These are phyloP conservation scores for Peromyscus eremicus DNA, from an alignment of 2,797 vertebrate genomes.

Conservation along the genomic window DNA sequence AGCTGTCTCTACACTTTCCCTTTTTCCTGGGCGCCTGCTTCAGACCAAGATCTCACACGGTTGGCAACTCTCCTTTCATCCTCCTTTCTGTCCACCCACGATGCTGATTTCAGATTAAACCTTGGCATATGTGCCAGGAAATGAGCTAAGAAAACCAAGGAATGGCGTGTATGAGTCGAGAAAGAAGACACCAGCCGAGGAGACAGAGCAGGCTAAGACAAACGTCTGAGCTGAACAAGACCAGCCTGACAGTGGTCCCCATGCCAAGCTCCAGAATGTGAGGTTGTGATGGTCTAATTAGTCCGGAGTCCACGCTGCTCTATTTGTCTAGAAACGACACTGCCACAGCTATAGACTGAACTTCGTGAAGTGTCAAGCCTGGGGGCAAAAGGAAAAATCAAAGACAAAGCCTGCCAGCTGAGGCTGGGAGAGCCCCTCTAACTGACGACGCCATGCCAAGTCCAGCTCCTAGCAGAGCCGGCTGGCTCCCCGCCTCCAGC, in stretches of 20 bases:
- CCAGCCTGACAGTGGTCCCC: not conserved
- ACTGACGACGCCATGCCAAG: not conserved
- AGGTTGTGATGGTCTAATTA: constrained; percentile 44
- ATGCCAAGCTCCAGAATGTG: not conserved
- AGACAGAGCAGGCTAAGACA: not conserved
- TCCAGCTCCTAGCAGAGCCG: not conserved
- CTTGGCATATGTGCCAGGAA: not conserved
- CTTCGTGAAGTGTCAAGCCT: constrained; percentile 56
- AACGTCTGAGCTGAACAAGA: not conserved
- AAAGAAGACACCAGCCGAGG: not conserved
- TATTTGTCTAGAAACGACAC: constrained; percentile 60
- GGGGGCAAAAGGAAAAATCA: constrained; percentile 43
- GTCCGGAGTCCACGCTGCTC: not conserved
- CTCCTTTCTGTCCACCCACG: not conserved
- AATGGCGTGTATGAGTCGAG: not conserved
- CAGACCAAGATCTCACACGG: not conserved
- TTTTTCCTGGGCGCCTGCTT: not conserved
- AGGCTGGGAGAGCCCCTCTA: not conserved
- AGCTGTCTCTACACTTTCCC: not conserved
- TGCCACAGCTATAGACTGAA: constrained; percentile 15
- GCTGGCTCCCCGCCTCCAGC: not conserved
- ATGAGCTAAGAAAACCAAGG: not conserved
- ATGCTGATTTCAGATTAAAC: not conserved
- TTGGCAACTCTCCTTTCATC: not conserved
- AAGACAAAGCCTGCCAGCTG: not conserved